Conservation (phyloP, 2,113 vertebrate genomes). For the Morone saxatilis region DNA sequence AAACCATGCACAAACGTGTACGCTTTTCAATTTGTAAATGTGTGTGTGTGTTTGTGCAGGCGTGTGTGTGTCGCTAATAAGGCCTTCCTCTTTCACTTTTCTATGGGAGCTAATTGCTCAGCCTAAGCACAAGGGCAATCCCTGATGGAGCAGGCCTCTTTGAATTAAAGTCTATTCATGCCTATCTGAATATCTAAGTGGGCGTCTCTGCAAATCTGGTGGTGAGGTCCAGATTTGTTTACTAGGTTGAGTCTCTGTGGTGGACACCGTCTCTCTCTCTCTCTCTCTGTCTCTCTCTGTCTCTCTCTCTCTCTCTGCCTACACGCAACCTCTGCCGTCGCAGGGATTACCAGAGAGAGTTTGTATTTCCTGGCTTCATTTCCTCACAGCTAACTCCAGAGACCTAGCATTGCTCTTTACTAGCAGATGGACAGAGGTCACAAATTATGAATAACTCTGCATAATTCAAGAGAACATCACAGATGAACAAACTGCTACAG, state of each 20-base stretch:
- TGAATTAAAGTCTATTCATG: conserved; percentile 23
- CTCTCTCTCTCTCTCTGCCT: conserved; percentile 11
- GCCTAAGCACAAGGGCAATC: neutral
- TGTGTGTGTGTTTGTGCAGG: neutral
- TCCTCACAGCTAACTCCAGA: conserved; percentile 1
- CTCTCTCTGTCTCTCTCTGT: conserved; percentile 13
- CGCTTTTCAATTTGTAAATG: neutral
- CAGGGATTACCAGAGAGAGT: neutral
- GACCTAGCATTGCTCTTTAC: neutral
- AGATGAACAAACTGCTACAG: conserved; percentile 6
- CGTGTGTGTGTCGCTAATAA: conserved; percentile 12
- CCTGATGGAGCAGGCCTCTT: conserved; percentile 16
- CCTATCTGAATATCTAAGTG: conserved; percentile 37
- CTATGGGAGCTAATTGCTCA: conserved; percentile 31
- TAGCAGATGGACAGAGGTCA: conserved; percentile 16
- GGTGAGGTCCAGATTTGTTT: conserved; percentile 36
- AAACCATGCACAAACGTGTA: neutral
- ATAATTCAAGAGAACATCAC: conserved; percentile 21
- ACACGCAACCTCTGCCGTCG: neutral
- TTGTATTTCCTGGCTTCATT: neutral
- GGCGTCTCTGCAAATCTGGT: conserved; percentile 9
- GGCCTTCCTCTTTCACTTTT: conserved; percentile 4
- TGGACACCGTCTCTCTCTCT: conserved; percentile 16
- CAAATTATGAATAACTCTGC: conserved; percentile 17
- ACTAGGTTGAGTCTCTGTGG: neutral